Base-by-base conservation (phyloP, 2,113 vertebrate genomes). In the Leucosticte australis region DNA sequence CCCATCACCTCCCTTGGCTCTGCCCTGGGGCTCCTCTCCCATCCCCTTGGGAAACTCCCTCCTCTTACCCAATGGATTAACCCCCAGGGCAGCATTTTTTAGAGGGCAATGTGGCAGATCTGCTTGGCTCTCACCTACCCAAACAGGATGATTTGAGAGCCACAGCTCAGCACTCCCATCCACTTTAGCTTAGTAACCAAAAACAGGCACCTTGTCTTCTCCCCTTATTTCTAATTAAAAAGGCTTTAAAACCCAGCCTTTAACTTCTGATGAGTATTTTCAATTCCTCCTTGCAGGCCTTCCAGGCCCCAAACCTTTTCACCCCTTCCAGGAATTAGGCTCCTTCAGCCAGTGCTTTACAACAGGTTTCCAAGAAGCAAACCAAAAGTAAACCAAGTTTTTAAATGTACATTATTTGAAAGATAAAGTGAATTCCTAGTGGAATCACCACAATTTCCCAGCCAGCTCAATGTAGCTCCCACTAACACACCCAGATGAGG, bases 41-140 rank as follows among this genome's bases (percentile, higher is more conserved):
- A 47, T 30, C 2, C 10, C 1, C 3, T 14, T 50, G 42, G 79
- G 89, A 94, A 92, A 63, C 56, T 93, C 94, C 65, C 7, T 87
- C 41, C 71, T 49, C 37, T 83, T 35, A 10, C 23, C 35, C 2
- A 20, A n/a, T 7, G 15, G 42, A 30, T 31, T 9, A 52, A 28
- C 20, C n/a, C 18, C 22, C 60, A 19, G 84, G 67, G 84, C 74
- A 91, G 78, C 79, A 76, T 92, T 93, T 95, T 95, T 70, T 74
- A 50, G 33, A 92, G 15, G 9, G 9, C 22, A 69, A 6, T 0
- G 2, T 74, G 90, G 67, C 85, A 86, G 42, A 55, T 57, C 55
- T 57, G 47, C 37, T 22, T 35, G 26, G 30, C 23, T 71, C 30
- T 82, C 39, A 33, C 47, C 33, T 31, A 55, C 46, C 15, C 27